Percentiles rank a stretch among this genome's conserved stretches.
Evolutionary conservation across 2,113 vertebrate genomes (phyloP).

Genomic region (Sigmodon hispidus): DNA sequence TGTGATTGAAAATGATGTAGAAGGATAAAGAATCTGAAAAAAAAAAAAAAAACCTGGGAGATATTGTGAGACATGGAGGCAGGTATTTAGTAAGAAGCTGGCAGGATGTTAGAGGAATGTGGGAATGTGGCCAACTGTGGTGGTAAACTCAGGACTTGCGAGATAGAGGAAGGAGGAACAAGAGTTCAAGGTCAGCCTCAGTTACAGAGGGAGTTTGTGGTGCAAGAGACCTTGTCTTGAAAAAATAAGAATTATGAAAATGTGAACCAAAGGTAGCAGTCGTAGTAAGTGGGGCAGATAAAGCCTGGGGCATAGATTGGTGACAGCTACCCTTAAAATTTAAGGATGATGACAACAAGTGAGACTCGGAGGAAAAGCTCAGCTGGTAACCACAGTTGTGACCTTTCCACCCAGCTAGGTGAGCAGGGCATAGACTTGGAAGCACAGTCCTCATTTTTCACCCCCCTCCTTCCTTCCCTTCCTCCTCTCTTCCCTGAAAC

Average conservation of each 20-base stretch:
- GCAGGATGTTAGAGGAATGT: neutral
- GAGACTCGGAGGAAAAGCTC: neutral
- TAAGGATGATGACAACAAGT: neutral
- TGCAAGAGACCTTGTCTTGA: neutral
- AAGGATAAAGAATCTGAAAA: neutral
- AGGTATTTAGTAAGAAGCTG: neutral
- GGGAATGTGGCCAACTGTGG: neutral
- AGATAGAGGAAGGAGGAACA: neutral
- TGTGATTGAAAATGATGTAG: conserved; percentile 7
- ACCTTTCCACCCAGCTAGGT: accelerated
- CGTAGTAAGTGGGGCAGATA: neutral
- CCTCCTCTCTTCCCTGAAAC: neutral
- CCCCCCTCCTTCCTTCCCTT: accelerated
- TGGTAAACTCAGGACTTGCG: too few relatives aligned
- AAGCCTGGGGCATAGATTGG: neutral
- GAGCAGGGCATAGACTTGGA: accelerated
- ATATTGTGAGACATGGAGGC: neutral
- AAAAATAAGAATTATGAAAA: neutral
- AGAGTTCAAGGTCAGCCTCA: neutral
- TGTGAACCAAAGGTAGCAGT: neutral
- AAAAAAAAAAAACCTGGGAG: neutral
- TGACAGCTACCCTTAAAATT: neutral
- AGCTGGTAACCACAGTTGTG: neutral
- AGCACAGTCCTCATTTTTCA: too few relatives aligned
- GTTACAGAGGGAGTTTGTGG: neutral